phyloP scores from a whole-genome alignment of 2,113 vertebrate genomes.

The Pristiophorus japonicus region DNA sequence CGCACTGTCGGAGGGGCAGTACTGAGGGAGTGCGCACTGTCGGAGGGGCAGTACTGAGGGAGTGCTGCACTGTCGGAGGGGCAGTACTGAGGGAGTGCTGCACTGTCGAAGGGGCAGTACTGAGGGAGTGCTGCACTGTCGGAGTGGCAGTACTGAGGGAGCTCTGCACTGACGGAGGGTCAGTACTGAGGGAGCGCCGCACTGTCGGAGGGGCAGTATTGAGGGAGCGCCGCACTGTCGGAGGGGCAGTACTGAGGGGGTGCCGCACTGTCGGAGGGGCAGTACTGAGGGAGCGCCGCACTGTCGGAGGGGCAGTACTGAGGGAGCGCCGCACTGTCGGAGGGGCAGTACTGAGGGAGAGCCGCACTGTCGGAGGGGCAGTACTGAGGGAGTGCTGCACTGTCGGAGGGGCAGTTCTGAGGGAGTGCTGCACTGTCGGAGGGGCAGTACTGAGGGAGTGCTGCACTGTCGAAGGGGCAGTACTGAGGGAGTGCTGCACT shows the following conservation, averaged over 20 bases:
- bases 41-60: not conserved
- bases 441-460: not conserved
- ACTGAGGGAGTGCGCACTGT: not conserved
- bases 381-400: not conserved
- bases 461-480: not conserved
- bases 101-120: too few relatives aligned
- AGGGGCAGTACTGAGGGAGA: not conserved
- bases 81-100: not conserved
- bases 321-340: not conserved
- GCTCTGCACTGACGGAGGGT: too few relatives aligned
- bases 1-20: not conserved
- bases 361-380: too few relatives aligned
- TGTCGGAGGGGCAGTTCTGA: not conserved
- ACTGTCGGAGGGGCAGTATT: too few relatives aligned
- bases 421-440: not conserved
- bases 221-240: not conserved
- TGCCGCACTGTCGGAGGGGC: too few relatives aligned
- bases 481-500: not conserved
- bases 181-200: not conserved
- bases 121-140: not conserved
- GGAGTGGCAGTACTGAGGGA: not conserved
- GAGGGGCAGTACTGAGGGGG: not conserved
- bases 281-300: not conserved
- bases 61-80: too few relatives aligned
- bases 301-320: too few relatives aligned